Base-by-base conservation (phyloP, 2,888 invertebrate genomes). In the Ennomos fuscantarius region DNA sequence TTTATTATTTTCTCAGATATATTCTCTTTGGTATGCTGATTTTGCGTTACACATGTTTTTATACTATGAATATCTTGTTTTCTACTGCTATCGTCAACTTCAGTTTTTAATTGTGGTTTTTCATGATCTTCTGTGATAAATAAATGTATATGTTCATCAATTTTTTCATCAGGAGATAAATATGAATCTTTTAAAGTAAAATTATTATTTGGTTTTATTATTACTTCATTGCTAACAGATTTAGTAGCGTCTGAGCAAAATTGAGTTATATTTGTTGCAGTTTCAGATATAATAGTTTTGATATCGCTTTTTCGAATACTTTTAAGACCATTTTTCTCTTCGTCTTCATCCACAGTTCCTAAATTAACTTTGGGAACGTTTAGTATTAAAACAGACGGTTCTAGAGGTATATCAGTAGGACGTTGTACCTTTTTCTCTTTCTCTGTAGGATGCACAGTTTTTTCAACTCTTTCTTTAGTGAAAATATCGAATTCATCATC, bases 401-500 rank as follows among this genome's bases (percentile, higher is more conserved):
- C 88, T 66, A 88, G 70, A 31, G 76, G 68, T 0, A 60, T 72
- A 5, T 66, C 66, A 1, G 76, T 82, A 66, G 64, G 72, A 63
- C 73, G 83, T 79, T 65, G 52, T 43, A 44, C n/a, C 9, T 37
- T 56, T n/a, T 33, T 47, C 31, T 13, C 39, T 37, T 32, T 35
- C 75, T 87, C 81, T 86, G 45, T 37, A 33, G 41, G 15, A 33
- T 8, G 87, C 0, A 63, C 74, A 55, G 76, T 48, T 45, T 74
- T 81, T 49, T 86, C 87, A 35, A 90, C 73, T 76, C 94, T 69
- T 76, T 87, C 81, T 86, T 91, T 82, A 55, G 84, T 86, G 68
- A 93, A 86, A 69, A 87, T 72, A 72, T 93, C 84, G 65, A 93
- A 81, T 79, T 93, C 93, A 71, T 93, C 76, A 66, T 93, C 92